phyloP scores from a whole-genome alignment of 2,888 invertebrate species.

The Tenthredo livida region DNA sequence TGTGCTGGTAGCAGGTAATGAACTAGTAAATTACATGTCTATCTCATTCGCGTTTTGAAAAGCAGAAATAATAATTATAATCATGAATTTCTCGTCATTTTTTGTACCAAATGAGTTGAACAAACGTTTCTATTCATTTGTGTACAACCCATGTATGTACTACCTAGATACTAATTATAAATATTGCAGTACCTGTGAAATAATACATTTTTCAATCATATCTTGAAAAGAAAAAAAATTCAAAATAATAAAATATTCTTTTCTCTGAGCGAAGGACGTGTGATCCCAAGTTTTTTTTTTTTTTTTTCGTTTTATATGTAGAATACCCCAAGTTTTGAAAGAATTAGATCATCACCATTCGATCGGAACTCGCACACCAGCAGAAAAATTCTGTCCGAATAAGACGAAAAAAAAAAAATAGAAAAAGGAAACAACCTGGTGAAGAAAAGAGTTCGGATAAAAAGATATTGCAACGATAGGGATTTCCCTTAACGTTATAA shows the following conservation, averaged over 20 bases:
- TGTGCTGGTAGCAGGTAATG: neutral
- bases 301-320: neutral
- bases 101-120: slow-evolving; percentile 48
- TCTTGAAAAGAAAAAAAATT: neutral
- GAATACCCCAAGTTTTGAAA: neutral
- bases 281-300: neutral
- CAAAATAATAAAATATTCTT: neutral
- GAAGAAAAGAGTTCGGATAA: neutral
- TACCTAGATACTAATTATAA: neutral
- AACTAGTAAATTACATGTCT: neutral
- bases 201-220: slow-evolving; percentile 53
- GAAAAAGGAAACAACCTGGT: neutral
- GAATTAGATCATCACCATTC: neutral
- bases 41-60: neutral
- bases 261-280: neutral
- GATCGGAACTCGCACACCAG: neutral
- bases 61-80: neutral
- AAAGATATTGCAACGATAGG: neutral
- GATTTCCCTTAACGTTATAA: neutral
- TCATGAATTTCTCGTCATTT: slow-evolving; percentile 5
- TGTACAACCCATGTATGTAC: neutral
- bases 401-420: neutral
- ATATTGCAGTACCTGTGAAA: slow-evolving; percentile 31
- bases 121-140: neutral
- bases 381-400: neutral